These are phyloP conservation scores for Echinops telfairi DNA, from an alignment of 2,113 vertebrate species.

Conservation along the genomic window DNA sequence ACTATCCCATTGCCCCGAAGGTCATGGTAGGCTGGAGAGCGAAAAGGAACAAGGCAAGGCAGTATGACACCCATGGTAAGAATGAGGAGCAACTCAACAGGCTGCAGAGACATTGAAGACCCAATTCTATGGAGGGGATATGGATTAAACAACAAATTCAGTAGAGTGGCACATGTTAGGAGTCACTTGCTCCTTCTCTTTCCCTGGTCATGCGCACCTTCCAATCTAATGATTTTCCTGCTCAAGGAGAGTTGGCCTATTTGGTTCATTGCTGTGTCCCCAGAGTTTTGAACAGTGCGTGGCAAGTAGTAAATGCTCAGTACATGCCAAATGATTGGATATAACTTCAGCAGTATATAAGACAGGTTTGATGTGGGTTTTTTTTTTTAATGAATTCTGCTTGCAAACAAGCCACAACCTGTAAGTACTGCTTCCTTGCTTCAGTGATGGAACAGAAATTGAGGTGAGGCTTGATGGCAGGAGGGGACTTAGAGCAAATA, in stretches of 20 bases:
- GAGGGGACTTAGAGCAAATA: neutral
- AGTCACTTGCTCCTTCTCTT: slow-evolving; percentile 43
- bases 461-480: slow-evolving; percentile 17
- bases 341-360: slow-evolving; percentile 19
- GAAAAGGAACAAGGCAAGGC: neutral
- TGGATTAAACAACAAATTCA: neutral
- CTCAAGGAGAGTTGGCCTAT: slow-evolving; percentile 28
- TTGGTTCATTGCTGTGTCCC: slow-evolving; percentile 3
- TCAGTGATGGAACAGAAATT: neutral
- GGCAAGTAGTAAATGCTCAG: slow-evolving; percentile 19
- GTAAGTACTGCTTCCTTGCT: neutral
- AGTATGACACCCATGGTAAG: neutral
- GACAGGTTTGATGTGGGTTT: slow-evolving; percentile 50
- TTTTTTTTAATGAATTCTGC: neutral
- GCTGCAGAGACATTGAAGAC: neutral
- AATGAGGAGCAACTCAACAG: neutral
- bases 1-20: neutral
- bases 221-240: slow-evolving; percentile 13
- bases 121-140: slow-evolving; percentile 3
- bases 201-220: neutral
- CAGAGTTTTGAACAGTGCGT: slow-evolving; percentile 44
- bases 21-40: neutral
- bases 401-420: slow-evolving; percentile 1
- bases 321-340: slow-evolving; percentile 51
- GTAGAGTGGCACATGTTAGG: neutral